Conservation (phyloP, 64 coral and sea anemone species). For the Montipora foliosa region DNA sequence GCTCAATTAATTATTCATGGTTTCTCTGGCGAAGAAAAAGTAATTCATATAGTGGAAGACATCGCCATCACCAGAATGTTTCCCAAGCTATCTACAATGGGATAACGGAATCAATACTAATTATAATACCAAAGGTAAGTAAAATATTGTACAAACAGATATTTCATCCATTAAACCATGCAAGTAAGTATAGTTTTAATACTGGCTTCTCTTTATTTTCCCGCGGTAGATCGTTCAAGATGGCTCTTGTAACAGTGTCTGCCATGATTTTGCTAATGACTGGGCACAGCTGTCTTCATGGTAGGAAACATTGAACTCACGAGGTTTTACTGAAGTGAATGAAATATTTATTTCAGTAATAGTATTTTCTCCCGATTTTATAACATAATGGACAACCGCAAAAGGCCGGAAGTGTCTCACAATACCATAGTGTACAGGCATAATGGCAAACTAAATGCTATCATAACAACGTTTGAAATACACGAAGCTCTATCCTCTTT, state of each 20-base stretch:
- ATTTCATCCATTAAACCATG: too few species aligned
- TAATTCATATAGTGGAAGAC: background rate
- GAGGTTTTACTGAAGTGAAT: background rate
- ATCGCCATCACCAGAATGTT: background rate
- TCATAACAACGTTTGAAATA: too few species aligned
- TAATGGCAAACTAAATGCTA: too few species aligned
- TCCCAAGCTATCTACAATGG: background rate
- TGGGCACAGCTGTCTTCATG: background rate
- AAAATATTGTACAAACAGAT: background rate
- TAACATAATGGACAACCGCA: slow-evolving; percentile 38
- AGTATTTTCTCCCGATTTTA: slow-evolving; percentile 10
- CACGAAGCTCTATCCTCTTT: too few species aligned
- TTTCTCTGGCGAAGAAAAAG: background rate
- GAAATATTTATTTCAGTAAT: background rate
- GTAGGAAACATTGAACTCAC: background rate
- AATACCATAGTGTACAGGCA: too few species aligned
- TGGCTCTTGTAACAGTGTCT: background rate
- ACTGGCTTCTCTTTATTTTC: background rate
- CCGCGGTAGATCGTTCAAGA: background rate
- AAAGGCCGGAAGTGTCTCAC: slow-evolving; percentile 37
- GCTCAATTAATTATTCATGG: slow-evolving; percentile 16
- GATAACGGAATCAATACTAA: background rate
- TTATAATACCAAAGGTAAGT: background rate
- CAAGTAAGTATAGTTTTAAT: background rate
- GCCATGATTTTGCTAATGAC: background rate